Conservation (phyloP, 92 coral and sea anemone genomes). For the Paragorgia papillata region DNA sequence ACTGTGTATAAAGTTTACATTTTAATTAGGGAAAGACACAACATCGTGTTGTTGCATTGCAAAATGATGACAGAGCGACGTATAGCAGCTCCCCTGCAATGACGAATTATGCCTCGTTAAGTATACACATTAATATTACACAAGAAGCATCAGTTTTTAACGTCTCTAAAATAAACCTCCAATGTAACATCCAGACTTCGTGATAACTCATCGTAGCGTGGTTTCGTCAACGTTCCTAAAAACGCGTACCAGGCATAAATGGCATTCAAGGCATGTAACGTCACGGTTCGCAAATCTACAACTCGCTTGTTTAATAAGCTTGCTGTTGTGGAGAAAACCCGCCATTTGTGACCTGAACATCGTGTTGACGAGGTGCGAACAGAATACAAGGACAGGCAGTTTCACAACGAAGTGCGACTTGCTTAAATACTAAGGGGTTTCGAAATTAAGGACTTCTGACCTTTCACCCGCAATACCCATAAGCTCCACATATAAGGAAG, state of each 20-base stretch:
- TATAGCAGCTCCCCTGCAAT: conserved; percentile 16
- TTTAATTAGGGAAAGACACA: conserved; percentile 21
- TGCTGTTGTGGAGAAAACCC: conserved; percentile 2
- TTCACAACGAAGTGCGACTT: background rate
- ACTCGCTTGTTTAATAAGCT: background rate
- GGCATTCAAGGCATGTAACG: conserved; percentile 27
- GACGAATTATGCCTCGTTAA: background rate
- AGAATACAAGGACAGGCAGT: conserved; percentile 1
- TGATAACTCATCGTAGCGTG: conserved; percentile 1
- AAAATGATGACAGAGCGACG: conserved; percentile 24
- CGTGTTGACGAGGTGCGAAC: conserved; percentile 33
- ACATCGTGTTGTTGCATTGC: conserved; percentile 21
- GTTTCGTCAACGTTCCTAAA: background rate
- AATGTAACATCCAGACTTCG: background rate
- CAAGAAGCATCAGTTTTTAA: background rate
- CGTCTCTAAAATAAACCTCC: background rate
- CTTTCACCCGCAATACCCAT: conserved; percentile 35
- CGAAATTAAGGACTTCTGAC: conserved; percentile 15
- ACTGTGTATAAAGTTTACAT: conserved; percentile 25
- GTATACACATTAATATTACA: background rate
- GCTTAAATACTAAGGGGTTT: conserved; percentile 10
- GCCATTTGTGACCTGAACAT: conserved; percentile 4
- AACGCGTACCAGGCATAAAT: background rate
- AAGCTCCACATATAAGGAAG: conserved; percentile 48
- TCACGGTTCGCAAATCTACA: conserved; percentile 18